Conservation (phyloP, 2,113 vertebrate genomes). For the pig (Sus scrofa) region T2T-Sscrofa CM000817.6:154056501-154057000, state of each 20-base stretch:
- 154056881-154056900: neutral
- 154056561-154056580: neutral
- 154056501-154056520: neutral
- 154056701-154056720: neutral
- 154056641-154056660: neutral
- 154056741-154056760: neutral
- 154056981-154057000: neutral
- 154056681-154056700: neutral
- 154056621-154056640: neutral
- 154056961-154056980: neutral
- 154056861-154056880: neutral
- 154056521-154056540: neutral
- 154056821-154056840: neutral
- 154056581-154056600: neutral
- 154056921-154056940: neutral
- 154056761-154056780: conserved; percentile 14
- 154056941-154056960: neutral
- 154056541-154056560: neutral
- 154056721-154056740: neutral
- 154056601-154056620: neutral
- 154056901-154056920: neutral
- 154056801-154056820: neutral
- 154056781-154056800: neutral
- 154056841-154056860: neutral
- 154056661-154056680: neutral